phyloP scores from a whole-genome alignment of 2,888 invertebrate genomes.

The Deilephila porcellus region DNA sequence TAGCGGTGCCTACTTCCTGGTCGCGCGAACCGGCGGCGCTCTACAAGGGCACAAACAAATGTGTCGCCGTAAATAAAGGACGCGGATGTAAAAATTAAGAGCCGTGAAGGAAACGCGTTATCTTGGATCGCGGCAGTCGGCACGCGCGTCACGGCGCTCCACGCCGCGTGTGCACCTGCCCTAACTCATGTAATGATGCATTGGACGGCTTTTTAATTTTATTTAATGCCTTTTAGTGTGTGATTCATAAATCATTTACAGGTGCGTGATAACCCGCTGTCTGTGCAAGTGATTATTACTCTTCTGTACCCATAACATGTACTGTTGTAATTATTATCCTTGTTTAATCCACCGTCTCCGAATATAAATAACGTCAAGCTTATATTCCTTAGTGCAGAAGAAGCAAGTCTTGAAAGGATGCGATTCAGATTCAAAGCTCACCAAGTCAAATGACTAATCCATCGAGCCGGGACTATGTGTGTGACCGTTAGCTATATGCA shows the following conservation, averaged over 20 bases:
- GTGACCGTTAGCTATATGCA: too few species aligned
- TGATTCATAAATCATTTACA: conserved; percentile 27
- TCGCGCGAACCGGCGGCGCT: conserved; percentile 41
- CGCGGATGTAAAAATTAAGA: conserved; percentile 56
- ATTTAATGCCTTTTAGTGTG: conserved; percentile 29
- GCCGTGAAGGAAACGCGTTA: conserved; percentile 56
- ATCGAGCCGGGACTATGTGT: too few species aligned
- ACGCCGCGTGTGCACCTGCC: conserved; percentile 66
- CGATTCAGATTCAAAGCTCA: too few species aligned
- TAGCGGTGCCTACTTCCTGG: conserved; percentile 42
- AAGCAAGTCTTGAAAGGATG: too few species aligned
- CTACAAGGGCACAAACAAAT: conserved; percentile 54
- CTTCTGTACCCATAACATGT: too few species aligned
- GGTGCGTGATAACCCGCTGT: conserved; percentile 10
- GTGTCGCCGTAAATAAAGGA: conserved; percentile 61
- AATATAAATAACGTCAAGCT: neutral
- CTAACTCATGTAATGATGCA: conserved; percentile 38
- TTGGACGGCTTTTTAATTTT: conserved; percentile 29
- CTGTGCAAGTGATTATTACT: neutral
- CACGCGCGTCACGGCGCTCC: conserved; percentile 45
- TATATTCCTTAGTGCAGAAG: too few species aligned
- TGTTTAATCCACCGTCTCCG: neutral
- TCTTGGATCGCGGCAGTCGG: conserved; percentile 48
- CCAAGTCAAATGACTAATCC: too few species aligned
- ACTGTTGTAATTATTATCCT: neutral